Conservation (phyloP, 2,113 vertebrate genomes). For the Hydrochoerus hydrochaeris region DNA sequence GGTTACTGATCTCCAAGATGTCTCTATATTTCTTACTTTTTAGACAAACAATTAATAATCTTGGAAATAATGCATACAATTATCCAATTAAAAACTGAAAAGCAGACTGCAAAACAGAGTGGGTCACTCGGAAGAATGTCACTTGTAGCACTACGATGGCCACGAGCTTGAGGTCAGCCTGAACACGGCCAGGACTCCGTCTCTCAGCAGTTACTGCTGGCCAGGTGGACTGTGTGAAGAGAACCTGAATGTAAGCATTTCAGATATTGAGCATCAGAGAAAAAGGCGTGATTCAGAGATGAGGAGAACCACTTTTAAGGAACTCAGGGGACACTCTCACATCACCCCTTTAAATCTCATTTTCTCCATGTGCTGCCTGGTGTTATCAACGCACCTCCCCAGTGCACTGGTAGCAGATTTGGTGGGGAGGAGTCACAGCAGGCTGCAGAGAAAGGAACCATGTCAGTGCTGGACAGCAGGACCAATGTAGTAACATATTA, state of each 20-base stretch:
- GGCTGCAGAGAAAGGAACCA: not conserved
- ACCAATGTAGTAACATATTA: not conserved
- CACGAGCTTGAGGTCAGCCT: not conserved
- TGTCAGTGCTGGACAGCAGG: not conserved
- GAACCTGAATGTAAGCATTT: not conserved
- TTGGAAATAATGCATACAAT: not conserved
- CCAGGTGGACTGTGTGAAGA: not conserved
- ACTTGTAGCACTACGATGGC: too few relatives aligned
- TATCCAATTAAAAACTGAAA: not conserved
- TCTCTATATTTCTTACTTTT: not conserved
- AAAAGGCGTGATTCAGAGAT: not conserved
- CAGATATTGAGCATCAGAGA: not conserved
- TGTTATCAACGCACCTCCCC: too few relatives aligned
- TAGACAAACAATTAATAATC: not conserved
- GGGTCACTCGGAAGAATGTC: not conserved
- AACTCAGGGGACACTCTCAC: too few relatives aligned
- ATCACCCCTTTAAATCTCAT: not conserved
- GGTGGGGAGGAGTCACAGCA: too few relatives aligned
- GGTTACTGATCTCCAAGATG: not conserved
- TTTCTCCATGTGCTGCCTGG: fast-evolving
- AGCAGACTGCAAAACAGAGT: not conserved
- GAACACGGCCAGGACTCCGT: not conserved
- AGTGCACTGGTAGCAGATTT: not conserved
- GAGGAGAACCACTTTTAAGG: too few relatives aligned
- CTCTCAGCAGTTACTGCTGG: not conserved